phyloP scores from a whole-genome alignment of 2,888 invertebrate species.

The Agrotis puta region DNA sequence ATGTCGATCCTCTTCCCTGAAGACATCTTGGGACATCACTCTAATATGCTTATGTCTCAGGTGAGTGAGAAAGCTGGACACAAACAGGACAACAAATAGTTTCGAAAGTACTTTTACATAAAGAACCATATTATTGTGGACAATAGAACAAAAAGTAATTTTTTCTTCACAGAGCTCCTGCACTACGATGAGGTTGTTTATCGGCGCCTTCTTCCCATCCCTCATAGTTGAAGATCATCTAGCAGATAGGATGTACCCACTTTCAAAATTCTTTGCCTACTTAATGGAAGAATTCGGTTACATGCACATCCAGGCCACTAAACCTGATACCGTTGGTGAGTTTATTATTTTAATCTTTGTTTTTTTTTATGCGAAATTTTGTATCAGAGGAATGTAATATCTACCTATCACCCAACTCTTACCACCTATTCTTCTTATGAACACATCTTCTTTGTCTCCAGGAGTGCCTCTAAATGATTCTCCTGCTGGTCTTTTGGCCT shows the following conservation, averaged over 20 bases:
- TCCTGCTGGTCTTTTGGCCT: conserved; percentile 95
- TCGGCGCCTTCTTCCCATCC: conserved; percentile 88
- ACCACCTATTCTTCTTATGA: neutral
- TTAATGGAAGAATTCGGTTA: conserved; percentile 80
- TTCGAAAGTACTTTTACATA: neutral
- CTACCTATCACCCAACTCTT: too few species aligned
- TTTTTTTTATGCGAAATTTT: neutral
- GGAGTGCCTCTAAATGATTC: conserved; percentile 92
- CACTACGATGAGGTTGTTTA: conserved; percentile 66
- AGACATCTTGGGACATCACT: conserved; percentile 87
- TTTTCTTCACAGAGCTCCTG: conserved; percentile 60
- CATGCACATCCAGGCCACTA: conserved; percentile 95
- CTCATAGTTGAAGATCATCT: conserved; percentile 87
- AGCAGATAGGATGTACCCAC: conserved; percentile 88
- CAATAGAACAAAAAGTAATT: neutral
- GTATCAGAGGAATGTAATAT: too few species aligned
- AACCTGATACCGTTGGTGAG: conserved; percentile 96
- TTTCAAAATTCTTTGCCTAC: conserved; percentile 69
- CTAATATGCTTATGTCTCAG: conserved; percentile 71
- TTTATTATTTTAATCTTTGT: neutral
- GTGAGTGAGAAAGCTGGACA: conserved; percentile 63
- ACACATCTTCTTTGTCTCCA: conserved; percentile 46
- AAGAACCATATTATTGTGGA: too few species aligned
- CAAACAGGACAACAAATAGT: too few species aligned
- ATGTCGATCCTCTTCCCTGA: conserved; percentile 89